A percentile compares a stretch with the other conserved stretches of the same genome.
These are phyloP conservation scores for Macrotus californicus DNA, from an alignment of 2,113 vertebrate genomes.

Conservation along the genomic window DNA sequence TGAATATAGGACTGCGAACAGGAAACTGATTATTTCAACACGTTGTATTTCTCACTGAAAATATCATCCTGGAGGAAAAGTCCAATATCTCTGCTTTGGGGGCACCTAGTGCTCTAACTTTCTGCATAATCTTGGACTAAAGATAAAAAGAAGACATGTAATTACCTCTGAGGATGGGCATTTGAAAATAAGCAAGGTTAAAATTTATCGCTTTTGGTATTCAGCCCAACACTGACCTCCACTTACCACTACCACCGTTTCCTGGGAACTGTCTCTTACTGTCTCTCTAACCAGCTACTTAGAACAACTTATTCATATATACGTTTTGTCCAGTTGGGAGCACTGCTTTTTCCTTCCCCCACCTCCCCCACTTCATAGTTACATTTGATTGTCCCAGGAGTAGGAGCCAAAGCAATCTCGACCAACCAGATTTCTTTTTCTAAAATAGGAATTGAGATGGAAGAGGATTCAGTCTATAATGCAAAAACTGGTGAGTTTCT, in stretches of 20 bases:
- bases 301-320: background rate
- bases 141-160: background rate
- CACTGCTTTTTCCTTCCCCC: background rate
- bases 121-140: conserved; percentile 28
- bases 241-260: background rate
- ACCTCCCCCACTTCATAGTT: background rate
- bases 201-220: background rate
- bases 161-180: background rate
- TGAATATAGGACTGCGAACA: conserved; percentile 74
- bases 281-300: background rate
- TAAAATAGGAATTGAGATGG: background rate
- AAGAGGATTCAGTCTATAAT: background rate
- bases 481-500: background rate
- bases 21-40: conserved; percentile 76
- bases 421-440: background rate
- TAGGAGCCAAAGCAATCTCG: background rate
- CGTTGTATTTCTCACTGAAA: conserved; percentile 73
- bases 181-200: background rate
- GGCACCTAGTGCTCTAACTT: conserved; percentile 60
- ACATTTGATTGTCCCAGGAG: background rate
- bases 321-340: background rate
- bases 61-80: conserved; percentile 70
- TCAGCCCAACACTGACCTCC: background rate
- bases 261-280: background rate
- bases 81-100: conserved; percentile 69